Percentiles rank a stretch among this genome's conserved stretches.
Conservation (phyloP, 2,797 vertebrate species). For the Gambelia wislizenii region DNA sequence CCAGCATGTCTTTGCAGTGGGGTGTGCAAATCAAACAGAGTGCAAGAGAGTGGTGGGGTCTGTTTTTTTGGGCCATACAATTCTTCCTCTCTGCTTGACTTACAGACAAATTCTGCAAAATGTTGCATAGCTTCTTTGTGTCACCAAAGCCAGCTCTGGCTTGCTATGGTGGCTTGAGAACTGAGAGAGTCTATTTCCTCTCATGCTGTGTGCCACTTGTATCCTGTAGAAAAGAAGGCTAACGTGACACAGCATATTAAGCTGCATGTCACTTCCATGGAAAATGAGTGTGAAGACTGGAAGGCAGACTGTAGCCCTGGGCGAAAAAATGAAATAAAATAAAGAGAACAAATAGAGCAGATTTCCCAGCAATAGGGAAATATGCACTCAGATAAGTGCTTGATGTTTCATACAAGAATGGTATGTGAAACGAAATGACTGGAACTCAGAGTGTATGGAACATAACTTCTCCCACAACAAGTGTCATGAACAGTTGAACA, state of each 20-base stretch:
- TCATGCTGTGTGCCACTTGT: slow-evolving; percentile 1
- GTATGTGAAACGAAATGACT: background rate
- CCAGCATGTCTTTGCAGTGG: rapidly evolving
- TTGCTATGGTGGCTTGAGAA: background rate
- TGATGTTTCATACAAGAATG: background rate
- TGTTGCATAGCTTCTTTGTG: too few species aligned
- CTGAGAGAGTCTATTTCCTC: background rate
- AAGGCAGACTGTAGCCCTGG: background rate
- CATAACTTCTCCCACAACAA: background rate
- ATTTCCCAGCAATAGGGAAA: background rate
- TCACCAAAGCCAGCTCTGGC: background rate
- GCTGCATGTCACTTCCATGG: background rate
- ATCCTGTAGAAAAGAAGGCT: background rate
- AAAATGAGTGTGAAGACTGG: background rate
- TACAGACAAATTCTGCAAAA: background rate
- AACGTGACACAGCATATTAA: background rate
- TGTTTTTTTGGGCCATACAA: background rate
- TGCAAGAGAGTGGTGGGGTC: background rate
- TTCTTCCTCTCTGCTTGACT: background rate
- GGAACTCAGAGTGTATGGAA: background rate
- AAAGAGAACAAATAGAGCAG: background rate
- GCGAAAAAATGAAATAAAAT: background rate
- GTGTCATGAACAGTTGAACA: background rate
- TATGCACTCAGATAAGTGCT: background rate
- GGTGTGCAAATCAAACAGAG: background rate